Percentiles rank a stretch among this genome's conserved stretches.
These are phyloP conservation scores for Aphelenchoides fujianensis DNA, from an alignment of 1,140 invertebrate genomes.

Conservation along the genomic window DNA sequence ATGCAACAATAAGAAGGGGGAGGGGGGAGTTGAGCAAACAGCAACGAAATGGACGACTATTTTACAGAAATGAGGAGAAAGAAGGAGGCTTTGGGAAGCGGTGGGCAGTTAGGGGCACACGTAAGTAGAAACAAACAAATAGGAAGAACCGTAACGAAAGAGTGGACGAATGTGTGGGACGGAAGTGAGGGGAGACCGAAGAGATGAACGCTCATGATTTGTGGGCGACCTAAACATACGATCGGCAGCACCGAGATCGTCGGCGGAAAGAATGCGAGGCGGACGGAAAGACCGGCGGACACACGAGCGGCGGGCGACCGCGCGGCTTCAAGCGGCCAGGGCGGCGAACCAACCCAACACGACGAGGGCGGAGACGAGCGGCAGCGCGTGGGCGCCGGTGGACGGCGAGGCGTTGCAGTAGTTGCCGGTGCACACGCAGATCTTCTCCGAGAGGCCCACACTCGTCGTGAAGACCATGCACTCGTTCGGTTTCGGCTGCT, in stretches of 20 bases:
- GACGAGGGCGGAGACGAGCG: too few relatives aligned
- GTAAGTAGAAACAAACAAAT: not conserved
- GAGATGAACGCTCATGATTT: not conserved
- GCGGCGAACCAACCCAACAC: not conserved
- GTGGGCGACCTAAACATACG: not conserved
- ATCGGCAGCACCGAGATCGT: not conserved
- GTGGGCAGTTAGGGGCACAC: not conserved
- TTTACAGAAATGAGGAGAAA: too few relatives aligned
- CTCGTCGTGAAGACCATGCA: not conserved
- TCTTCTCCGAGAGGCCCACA: not conserved
- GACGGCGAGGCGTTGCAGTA: not conserved
- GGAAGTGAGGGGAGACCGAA: not conserved
- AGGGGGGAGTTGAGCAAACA: too few relatives aligned
- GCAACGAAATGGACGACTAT: too few relatives aligned
- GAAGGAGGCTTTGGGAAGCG: too few relatives aligned
- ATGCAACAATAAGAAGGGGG: too few relatives aligned
- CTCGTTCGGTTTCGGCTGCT: not conserved
- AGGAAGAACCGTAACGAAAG: slow-evolving; percentile 15
- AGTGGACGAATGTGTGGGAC: not conserved
- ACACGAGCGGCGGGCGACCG: not conserved
- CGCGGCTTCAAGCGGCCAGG: not conserved
- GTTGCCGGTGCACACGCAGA: not conserved
- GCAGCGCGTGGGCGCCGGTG: not conserved
- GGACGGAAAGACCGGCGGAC: not conserved
- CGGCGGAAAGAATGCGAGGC: not conserved